phyloP scores from a whole-genome alignment of 2,888 invertebrate genomes.

The Cryptus armator region DNA sequence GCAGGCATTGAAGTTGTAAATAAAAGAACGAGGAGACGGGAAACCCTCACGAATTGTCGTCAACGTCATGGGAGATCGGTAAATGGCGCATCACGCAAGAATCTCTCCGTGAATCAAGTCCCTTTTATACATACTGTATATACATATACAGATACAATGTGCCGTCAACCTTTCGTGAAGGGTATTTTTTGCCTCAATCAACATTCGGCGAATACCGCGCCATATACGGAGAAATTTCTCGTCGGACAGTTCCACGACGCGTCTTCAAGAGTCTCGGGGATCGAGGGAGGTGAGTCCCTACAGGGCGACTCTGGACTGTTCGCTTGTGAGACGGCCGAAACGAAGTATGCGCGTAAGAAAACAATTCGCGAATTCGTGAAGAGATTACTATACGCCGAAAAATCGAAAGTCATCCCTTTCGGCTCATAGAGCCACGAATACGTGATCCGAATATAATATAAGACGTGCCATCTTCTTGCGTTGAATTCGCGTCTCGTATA shows the following conservation, averaged over 20 bases:
- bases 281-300: neutral
- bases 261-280: neutral
- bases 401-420: conserved; percentile 58
- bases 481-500: neutral
- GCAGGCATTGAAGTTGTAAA: neutral
- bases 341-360: conserved; percentile 61
- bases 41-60: neutral
- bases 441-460: conserved; percentile 24
- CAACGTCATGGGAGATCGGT: conserved; percentile 41
- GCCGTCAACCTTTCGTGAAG: conserved; percentile 43
- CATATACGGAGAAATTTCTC: conserved; percentile 78
- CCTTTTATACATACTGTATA: conserved; percentile 21
- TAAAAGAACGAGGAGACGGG: neutral
- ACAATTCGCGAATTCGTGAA: conserved; percentile 38
- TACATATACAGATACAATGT: conserved; percentile 21
- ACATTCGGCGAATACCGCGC: conserved; percentile 78
- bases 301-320: neutral
- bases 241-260: conserved; percentile 65
- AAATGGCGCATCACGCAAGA: conserved; percentile 27
- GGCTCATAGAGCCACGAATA: conserved; percentile 13
- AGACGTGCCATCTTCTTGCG: neutral
- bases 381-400: conserved; percentile 53
- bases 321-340: conserved; percentile 31
- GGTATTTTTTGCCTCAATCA: conserved; percentile 73
- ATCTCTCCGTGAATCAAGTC: conserved; percentile 34